phyloP scores from a whole-genome alignment of 2,888 invertebrate species.

The Tricholauxania praeusta region DNA sequence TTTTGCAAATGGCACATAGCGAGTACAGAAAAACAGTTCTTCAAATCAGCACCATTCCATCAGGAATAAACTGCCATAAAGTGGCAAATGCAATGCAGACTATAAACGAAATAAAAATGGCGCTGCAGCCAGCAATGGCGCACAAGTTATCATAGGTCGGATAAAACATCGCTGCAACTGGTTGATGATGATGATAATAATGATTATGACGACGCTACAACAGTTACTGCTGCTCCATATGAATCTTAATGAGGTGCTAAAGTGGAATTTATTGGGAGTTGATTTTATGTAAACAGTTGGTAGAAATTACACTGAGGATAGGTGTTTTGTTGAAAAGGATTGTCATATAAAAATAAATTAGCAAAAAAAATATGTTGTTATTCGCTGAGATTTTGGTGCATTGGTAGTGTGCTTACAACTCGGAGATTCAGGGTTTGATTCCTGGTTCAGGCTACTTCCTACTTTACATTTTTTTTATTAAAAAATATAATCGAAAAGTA shows the following conservation, averaged over 20 bases:
- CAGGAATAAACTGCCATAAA: not conserved
- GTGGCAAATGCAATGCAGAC: not conserved
- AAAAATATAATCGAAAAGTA: too few relatives aligned
- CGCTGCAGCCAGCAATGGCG: slow-evolving; percentile 14
- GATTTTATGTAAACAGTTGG: slow-evolving; percentile 13
- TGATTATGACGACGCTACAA: too few relatives aligned
- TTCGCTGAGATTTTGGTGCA: too few relatives aligned
- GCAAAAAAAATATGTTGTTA: too few relatives aligned
- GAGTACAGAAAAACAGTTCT: not conserved
- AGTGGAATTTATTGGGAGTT: not conserved
- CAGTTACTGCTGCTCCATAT: not conserved
- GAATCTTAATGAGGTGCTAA: slow-evolving; percentile 13
- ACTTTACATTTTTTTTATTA: too few relatives aligned
- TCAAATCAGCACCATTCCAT: not conserved
- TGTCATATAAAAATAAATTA: too few relatives aligned
- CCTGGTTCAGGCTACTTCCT: too few relatives aligned
- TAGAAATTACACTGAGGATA: not conserved
- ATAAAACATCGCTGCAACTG: not conserved
- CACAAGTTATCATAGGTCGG: slow-evolving; percentile 1
- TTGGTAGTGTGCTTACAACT: too few relatives aligned
- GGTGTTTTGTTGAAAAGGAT: too few relatives aligned
- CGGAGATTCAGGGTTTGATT: too few relatives aligned
- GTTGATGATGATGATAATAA: too few relatives aligned
- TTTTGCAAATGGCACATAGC: too few relatives aligned
- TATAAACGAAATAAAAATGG: not conserved